These are phyloP conservation scores for Maccullochella peelii DNA, from an alignment of 2,113 vertebrate genomes.

Conservation along the genomic window DNA sequence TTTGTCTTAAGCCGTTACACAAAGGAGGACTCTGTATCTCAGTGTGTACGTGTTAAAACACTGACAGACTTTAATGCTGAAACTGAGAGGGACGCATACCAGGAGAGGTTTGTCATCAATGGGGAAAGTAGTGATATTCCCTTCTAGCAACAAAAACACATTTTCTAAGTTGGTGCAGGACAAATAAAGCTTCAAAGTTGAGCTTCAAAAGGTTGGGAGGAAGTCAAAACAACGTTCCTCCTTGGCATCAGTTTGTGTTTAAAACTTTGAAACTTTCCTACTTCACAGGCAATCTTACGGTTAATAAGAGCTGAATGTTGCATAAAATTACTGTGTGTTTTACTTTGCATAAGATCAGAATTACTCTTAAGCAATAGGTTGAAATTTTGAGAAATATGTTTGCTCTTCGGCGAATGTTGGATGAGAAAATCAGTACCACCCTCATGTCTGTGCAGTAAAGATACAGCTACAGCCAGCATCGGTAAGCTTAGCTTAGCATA, in stretches of 20 bases:
- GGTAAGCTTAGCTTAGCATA: background rate
- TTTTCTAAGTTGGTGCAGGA: background rate
- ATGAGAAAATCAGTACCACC: background rate
- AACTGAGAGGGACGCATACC: slow-evolving; percentile 5
- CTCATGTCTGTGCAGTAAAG: background rate
- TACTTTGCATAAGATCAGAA: background rate
- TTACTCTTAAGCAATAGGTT: background rate
- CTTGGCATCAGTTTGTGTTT: background rate
- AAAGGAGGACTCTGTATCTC: background rate
- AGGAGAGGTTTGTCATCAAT: background rate
- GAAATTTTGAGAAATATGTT: background rate
- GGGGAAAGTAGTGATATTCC: background rate
- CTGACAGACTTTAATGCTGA: background rate
- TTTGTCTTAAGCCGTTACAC: slow-evolving; percentile 8
- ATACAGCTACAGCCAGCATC: background rate
- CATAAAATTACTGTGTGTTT: background rate
- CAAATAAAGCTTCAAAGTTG: background rate
- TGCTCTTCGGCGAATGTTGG: background rate
- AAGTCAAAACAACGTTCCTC: background rate
- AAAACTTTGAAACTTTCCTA: background rate
- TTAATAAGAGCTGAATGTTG: background rate
- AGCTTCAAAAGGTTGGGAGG: background rate
- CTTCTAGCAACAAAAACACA: background rate
- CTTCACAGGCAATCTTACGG: background rate
- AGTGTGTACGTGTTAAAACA: background rate